Base-by-base conservation (phyloP, 2,113 vertebrate genomes). In the Crypturellus undulatus region DNA sequence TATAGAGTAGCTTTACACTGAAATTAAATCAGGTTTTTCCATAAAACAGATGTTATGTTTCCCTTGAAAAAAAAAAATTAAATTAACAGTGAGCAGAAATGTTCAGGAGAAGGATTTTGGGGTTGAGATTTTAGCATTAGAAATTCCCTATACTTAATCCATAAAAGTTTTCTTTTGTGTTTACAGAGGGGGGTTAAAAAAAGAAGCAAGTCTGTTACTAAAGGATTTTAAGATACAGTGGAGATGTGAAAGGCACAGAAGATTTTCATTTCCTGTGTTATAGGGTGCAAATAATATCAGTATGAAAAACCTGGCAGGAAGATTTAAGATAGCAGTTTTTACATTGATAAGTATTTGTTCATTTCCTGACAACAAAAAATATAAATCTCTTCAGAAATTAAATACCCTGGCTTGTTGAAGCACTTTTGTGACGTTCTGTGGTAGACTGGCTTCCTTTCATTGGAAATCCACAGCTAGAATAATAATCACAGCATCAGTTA, bases 331-430 rank as follows among this genome's bases (percentile, higher is more conserved):
- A 98, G 98, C 98, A 98, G 97, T 97, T 98, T 96, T 98, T 98
- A 99, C 99, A 98, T 98, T 99, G 98, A 99, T 99, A 99, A 99
- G 98, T 99, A 98, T 99, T 99, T 99, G 99, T 99, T 99, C 99
- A 99, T 99, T 99, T 99, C 99, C 99, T 99, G 99, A 99, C 99
- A 99, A 99, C 98, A 98, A 98, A 98, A 98, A 98, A 98, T 98
- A 98, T 95, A 98, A 98, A 98, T 98, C 98, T 98, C 98, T 98
- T 96, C 98, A 97, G 98, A 98, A 98, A 98, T 98, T 98, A 98
- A 99, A 98, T 97, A 97, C 97, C 96, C 97, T 92, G 96, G 98
- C 97, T 97, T 97, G 98, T 98, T 97, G 98, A 97, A 97, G 97
- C 98, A 97, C 98, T 97, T 98, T 98, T 98, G 98, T 98, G 98